phyloP scores from a whole-genome alignment of 2,888 invertebrate genomes.

The Lomographa bimaculata region DNA sequence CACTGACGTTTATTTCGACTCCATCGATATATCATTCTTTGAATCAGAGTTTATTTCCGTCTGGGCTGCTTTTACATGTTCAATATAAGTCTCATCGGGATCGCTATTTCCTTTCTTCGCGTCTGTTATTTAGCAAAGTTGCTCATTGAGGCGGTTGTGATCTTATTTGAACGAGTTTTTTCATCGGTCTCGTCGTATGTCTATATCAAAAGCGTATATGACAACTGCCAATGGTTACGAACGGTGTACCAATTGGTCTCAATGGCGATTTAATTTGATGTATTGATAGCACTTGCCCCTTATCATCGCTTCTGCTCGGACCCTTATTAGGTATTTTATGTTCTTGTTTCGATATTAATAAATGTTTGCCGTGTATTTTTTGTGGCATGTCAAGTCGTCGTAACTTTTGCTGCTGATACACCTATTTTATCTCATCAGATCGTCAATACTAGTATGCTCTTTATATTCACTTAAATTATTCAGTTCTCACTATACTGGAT shows the following conservation, averaged over 20 bases:
- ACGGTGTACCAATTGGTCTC: slow-evolving; percentile 53
- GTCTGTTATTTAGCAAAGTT: slow-evolving; percentile 5
- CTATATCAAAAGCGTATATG: slow-evolving; percentile 29
- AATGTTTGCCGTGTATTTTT: no score
- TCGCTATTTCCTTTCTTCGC: slow-evolving; percentile 31
- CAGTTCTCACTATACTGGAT: no score
- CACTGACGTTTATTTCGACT: slow-evolving; percentile 27
- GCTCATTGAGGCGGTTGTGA: slow-evolving; percentile 3
- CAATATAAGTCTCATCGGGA: slow-evolving; percentile 22
- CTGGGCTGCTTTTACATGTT: slow-evolving; percentile 13
- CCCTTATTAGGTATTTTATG: slow-evolving; percentile 8
- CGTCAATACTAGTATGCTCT: no score
- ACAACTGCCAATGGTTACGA: slow-evolving; percentile 34
- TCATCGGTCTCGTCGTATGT: slow-evolving; percentile 19
- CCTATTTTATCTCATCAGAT: no score
- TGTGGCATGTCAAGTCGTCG: no score
- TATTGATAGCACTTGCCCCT: slow-evolving; percentile 48
- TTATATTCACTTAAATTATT: no score
- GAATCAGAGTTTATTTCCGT: slow-evolving; percentile 38
- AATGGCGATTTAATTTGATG: slow-evolving; percentile 66
- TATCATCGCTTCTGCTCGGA: slow-evolving; percentile 28
- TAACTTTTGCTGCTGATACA: no score
- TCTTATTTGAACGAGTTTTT: slow-evolving; percentile 32
- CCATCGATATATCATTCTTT: slow-evolving; percentile 34
- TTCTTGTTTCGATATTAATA: slow-evolving; percentile 3